phyloP scores from a whole-genome alignment of 2,113 vertebrate genomes.

The Arothron firmamentum region DNA sequence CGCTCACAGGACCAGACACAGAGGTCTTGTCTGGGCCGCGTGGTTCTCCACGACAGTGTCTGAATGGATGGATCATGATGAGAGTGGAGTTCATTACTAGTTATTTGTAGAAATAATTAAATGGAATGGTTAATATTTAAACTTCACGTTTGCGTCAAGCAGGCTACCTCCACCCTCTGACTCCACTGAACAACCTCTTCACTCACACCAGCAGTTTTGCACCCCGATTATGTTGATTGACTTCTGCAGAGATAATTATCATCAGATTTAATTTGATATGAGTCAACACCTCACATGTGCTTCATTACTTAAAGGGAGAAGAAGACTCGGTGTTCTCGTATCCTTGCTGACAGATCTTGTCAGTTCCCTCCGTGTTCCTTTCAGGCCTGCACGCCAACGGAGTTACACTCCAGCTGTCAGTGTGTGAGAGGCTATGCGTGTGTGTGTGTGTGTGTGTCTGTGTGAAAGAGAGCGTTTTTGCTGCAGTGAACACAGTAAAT shows the following conservation, averaged over 20 bases:
- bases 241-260: conserved; percentile 48
- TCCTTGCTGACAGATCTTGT: conserved; percentile 41
- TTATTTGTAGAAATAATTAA: no score
- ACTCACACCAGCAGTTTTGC: conserved; percentile 1
- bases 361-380: conserved; percentile 22
- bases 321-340: conserved; percentile 10
- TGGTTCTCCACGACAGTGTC: no score
- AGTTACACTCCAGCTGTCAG: conserved; percentile 29
- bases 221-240: conserved; percentile 34
- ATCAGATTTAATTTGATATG: conserved; percentile 42
- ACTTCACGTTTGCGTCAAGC: no score
- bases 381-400: conserved; percentile 10
- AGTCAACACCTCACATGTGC: conserved; percentile 46
- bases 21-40: no score
- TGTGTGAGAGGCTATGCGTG: background rate
- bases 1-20: no score
- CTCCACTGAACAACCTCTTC: no score
- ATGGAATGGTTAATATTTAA: no score
- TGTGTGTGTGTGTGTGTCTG: background rate
- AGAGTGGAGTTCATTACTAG: no score
- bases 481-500: conserved; percentile 7
- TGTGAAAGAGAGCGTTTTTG: background rate
- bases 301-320: conserved; percentile 46
- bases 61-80: no score
- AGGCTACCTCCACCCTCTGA: no score